Evolutionary conservation across 2,113 vertebrate genomes (phyloP), one percentile per base, ranked within the genome.

Genomic region (Neofelis nebulosa): DNA sequence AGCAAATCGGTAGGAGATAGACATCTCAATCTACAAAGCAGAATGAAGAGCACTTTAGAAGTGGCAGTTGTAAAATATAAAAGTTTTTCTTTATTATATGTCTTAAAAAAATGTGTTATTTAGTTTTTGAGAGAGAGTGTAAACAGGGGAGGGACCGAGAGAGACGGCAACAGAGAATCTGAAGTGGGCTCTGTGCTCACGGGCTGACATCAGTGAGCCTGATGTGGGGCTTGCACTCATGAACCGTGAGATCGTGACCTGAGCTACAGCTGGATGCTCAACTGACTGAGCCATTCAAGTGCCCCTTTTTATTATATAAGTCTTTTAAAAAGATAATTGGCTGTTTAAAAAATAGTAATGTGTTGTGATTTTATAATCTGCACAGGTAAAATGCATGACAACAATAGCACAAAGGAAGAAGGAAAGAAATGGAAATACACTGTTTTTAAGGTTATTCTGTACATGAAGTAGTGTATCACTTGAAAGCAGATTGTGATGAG

Each of bases 391-490:
- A 31, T 23, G 6, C 5, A 4, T 48, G 21, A 18, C 23, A 45
- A 3, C n/a, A 57, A 0, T 5, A n/a, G 65, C 12, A 1, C n/a
- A 52, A 14, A 79, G 41, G 41, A 2, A 4, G n/a, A 36, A 45
- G n/a, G 52, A 29, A 41, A 23, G 69, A 31, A 3, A 3, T 7
- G 25, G 57, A 7, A 23, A 55, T 14, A 27, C 3, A 0, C 50
- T 5, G 14, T 19, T 52, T 21, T 21, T 8, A 0, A n/a, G 29
- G 16, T 4, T 36, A 61, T 23, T 7, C 80, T 57, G 36, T 10
- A 2, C 3, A 2, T 12, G 27, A 25, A n/a, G 68, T 10, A 36
- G 15, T 3, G 4, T 1, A 2, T 50, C 48, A n/a, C 36, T 57
- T 5, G 50, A 29, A 63, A 86, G 69, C n/a, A 3, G 63, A 31